Base-by-base conservation (phyloP, 2,888 invertebrate species). In the Crossocerus cetratus region DNA sequence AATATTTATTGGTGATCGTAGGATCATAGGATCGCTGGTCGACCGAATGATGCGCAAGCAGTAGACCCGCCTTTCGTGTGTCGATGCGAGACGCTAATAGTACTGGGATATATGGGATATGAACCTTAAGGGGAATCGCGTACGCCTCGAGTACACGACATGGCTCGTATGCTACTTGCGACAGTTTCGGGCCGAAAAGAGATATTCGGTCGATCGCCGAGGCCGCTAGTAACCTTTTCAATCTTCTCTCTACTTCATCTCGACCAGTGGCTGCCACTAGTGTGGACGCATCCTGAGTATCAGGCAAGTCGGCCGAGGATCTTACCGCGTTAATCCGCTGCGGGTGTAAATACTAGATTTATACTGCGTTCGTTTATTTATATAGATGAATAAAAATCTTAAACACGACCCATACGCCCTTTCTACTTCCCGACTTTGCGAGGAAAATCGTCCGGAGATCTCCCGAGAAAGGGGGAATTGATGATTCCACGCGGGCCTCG, bases 341-440 rank as follows among this genome's bases (percentile, higher is more conserved):
- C 67, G 64, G 68, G 69, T 81, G 81, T 81, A 81, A 80, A 81
- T 81, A 81, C 68, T 81, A 81, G 77, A 76, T 71, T 72, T 72
- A 69, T 82, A 82, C 74, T 77, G 71, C 75, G 74, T 80, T 82
- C 76, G 69, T 74, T 82, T 83, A 81, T 81, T 83, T 81, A 81
- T 81, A 75, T 80, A 82, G 80, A 65, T 70, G 53, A 81, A 81
- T 81, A 83, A 81, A 81, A 56, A 77, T 53, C 63, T 57, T 54
- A 65, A 70, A 72, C 62, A 76, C 76, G 5, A 32, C 5, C 11
- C 8, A 32, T 32, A 32, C 4, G 0, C 5, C 32, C 32, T 32
- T 32, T 8, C 11, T 32, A 32, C 2, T 32, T 32, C 32, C n/a
- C n/a, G n/a, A n/a, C n/a, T n/a, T n/a, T n/a, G n/a, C n/a, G n/a